Conservation (phyloP, 1,140 invertebrate species). For the Pristionchus pacificus region DNA sequence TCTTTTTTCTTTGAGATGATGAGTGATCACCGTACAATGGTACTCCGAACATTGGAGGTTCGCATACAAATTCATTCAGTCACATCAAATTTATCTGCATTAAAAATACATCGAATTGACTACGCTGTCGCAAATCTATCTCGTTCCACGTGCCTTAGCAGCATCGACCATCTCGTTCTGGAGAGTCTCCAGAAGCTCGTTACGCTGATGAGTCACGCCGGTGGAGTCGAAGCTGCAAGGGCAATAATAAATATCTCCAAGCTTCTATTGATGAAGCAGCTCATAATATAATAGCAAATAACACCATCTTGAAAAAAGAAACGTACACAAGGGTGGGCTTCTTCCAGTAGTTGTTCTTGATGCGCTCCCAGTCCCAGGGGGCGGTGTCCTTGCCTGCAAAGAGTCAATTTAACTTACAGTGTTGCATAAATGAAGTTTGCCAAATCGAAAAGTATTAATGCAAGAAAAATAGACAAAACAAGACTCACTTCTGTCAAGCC, state of each 20-base stretch:
- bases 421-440: background rate
- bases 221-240: constrained; percentile 18
- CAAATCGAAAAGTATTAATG: background rate
- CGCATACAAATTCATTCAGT: too few relatives aligned
- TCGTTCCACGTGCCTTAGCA: constrained; percentile 32
- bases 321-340: constrained; percentile 33
- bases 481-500: constrained; percentile 44
- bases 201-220: constrained; percentile 27
- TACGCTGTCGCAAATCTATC: too few relatives aligned
- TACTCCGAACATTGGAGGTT: too few relatives aligned
- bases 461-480: background rate
- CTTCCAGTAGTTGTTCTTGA: constrained; percentile 41
- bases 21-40: too few relatives aligned
- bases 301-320: background rate
- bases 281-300: background rate
- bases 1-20: too few relatives aligned
- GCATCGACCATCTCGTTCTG: constrained; percentile 37
- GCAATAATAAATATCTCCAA: background rate
- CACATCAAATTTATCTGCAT: too few relatives aligned
- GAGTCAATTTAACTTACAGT: background rate
- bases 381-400: constrained; percentile 19
- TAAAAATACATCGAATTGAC: too few relatives aligned
- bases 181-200: constrained; percentile 37
- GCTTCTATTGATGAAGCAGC: background rate
- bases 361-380: constrained; percentile 40